Evolutionary conservation across 2,797 vertebrate species (phyloP).

Genomic region (Danio jaintianensis): DNA sequence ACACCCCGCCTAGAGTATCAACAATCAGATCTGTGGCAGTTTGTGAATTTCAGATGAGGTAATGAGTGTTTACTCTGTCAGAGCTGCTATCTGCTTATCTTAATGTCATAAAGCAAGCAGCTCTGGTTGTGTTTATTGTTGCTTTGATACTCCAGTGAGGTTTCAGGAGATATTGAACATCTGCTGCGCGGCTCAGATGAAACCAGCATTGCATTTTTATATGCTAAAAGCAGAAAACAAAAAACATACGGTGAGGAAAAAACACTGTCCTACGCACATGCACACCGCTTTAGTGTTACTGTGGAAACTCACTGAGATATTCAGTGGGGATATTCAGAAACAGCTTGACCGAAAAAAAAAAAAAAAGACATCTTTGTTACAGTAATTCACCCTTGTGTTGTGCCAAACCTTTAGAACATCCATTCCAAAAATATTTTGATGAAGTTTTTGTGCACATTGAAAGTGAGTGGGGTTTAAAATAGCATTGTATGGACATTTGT

Average conservation of each 20-base stretch:
- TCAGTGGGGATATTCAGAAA: slow-evolving; percentile 29
- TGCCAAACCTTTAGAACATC: not conserved
- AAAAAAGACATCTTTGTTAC: not conserved
- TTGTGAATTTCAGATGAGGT: slow-evolving; percentile 6
- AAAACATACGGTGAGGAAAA: slow-evolving; percentile 43
- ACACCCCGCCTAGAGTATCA: not conserved
- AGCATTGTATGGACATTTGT: not conserved
- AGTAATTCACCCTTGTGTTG: not conserved
- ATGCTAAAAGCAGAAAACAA: slow-evolving; percentile 57
- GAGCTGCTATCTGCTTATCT: not conserved
- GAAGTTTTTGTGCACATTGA: not conserved
- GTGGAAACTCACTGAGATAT: slow-evolving; percentile 51
- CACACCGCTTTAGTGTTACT: slow-evolving; percentile 50
- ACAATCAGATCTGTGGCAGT: not conserved
- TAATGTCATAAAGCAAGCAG: slow-evolving; percentile 13
- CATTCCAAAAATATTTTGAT: no score
- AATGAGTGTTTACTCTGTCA: slow-evolving; percentile 12
- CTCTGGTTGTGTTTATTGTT: slow-evolving; percentile 41
- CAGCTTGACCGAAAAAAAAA: slow-evolving; percentile 21
- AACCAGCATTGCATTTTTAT: slow-evolving; percentile 54
- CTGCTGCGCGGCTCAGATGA: slow-evolving; percentile 43
- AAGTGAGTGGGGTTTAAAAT: not conserved
- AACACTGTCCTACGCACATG: slow-evolving; percentile 43
- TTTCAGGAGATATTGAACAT: slow-evolving; percentile 45
- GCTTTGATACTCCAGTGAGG: slow-evolving; percentile 25